phyloP scores from a whole-genome alignment of 2,888 invertebrate species.

The Campoplex capitator region DNA sequence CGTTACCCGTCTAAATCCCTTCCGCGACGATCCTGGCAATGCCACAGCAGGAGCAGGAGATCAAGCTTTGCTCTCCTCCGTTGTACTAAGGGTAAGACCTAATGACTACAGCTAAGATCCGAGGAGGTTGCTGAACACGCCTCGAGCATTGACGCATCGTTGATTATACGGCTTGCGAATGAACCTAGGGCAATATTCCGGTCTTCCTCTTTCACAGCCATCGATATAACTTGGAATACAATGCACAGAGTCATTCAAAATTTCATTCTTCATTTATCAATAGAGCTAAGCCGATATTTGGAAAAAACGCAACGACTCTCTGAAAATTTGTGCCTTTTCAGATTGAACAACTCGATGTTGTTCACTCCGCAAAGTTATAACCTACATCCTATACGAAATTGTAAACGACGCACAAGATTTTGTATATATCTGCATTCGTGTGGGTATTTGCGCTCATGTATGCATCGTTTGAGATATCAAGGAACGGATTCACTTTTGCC shows the following conservation, averaged over 20 bases:
- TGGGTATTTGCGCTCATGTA: neutral
- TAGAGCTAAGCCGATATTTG: neutral
- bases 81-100: slow-evolving; percentile 25
- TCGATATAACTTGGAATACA: neutral
- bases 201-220: neutral
- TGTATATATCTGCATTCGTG: slow-evolving; percentile 9
- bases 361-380: neutral
- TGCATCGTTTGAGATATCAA: neutral
- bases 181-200: neutral
- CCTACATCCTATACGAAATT: neutral
- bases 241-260: neutral
- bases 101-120: slow-evolving; percentile 17
- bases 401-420: neutral
- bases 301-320: no score
- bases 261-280: neutral
- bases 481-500: slow-evolving; percentile 46
- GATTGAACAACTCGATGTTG: neutral
- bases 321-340: neutral
- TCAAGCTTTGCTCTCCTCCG: slow-evolving; percentile 40
- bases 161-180: slow-evolving; percentile 17
- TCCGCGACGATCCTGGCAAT: slow-evolving; percentile 44
- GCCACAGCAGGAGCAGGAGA: slow-evolving; percentile 31
- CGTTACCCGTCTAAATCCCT: slow-evolving; percentile 59
- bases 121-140: slow-evolving; percentile 13
- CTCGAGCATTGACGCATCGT: slow-evolving; percentile 49